These are phyloP conservation scores for Prionailurus bengalensis DNA, from an alignment of 2,113 vertebrate species.

Conservation along the genomic window DNA sequence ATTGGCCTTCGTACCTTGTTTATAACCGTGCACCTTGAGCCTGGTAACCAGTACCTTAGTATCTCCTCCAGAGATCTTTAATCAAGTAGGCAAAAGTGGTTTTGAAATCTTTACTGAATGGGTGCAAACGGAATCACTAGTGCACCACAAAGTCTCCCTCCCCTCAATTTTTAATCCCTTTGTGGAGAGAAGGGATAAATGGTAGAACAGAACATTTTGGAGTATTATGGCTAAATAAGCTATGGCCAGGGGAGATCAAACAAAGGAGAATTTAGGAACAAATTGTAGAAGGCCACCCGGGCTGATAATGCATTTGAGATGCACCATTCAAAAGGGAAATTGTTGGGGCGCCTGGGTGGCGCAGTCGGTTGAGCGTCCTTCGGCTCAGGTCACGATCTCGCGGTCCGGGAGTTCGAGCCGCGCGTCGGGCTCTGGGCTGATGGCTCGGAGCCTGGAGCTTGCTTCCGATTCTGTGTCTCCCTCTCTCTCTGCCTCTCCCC, in stretches of 20 bases:
- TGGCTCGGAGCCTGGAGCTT: no score
- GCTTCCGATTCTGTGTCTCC: no score
- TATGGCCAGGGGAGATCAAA: background rate
- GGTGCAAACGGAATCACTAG: background rate
- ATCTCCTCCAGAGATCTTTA: background rate
- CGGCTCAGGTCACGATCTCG: no score
- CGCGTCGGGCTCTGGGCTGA: no score
- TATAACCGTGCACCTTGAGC: slow-evolving; percentile 43
- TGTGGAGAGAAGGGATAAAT: slow-evolving; percentile 18
- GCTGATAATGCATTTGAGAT: background rate
- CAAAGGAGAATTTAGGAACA: slow-evolving; percentile 32
- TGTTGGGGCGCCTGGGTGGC: background rate
- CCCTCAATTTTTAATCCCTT: slow-evolving; percentile 34
- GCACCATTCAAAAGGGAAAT: background rate
- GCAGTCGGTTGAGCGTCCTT: no score
- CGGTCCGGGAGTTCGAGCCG: no score
- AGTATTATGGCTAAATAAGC: slow-evolving; percentile 45
- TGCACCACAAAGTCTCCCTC: background rate
- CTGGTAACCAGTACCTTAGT: slow-evolving; percentile 1
- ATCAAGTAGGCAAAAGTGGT: slow-evolving; percentile 47
- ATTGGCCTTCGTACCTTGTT: slow-evolving; percentile 52
- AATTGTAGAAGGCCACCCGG: slow-evolving; percentile 15
- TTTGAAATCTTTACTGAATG: background rate
- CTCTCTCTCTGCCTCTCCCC: no score
- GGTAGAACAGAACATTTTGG: slow-evolving; percentile 34